phyloP scores from a whole-genome alignment of 2,113 vertebrate genomes.

The Lathamus discolor region DNA sequence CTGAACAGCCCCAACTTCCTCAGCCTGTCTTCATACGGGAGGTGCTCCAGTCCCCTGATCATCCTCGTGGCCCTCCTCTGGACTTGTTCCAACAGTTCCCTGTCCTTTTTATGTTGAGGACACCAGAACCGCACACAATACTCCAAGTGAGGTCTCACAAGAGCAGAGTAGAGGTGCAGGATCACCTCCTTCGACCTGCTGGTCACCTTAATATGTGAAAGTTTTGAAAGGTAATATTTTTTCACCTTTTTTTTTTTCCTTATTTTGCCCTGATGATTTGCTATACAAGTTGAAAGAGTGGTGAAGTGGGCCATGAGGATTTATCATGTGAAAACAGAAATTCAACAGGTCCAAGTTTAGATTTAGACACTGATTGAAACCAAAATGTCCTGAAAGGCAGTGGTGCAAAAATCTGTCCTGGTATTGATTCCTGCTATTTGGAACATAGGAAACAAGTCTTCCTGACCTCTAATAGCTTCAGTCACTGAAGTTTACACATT shows the following conservation, averaged over 20 bases:
- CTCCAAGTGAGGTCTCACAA: too few species aligned
- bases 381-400: background rate
- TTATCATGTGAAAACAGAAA: background rate
- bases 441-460: background rate
- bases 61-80: too few species aligned
- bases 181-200: too few species aligned
- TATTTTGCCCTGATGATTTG: background rate
- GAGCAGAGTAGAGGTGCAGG: too few species aligned
- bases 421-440: background rate
- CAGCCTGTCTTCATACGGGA: too few species aligned
- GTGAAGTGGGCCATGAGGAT: background rate
- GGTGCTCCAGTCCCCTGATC: too few species aligned
- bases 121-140: too few species aligned
- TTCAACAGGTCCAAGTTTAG: background rate
- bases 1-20: too few species aligned
- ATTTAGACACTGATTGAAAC: background rate
- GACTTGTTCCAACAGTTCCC: too few species aligned
- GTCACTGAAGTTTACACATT: background rate
- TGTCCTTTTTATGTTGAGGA: too few species aligned
- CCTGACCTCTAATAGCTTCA: background rate
- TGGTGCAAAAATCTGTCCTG: background rate
- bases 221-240: background rate
- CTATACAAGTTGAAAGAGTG: background rate
- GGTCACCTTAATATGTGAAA: background rate
- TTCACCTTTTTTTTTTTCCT: background rate